Percentiles rank a stretch among this genome's conserved stretches.
Conservation (phyloP, 1,140 invertebrate genomes). For the Caenorhabditis latens region DNA sequence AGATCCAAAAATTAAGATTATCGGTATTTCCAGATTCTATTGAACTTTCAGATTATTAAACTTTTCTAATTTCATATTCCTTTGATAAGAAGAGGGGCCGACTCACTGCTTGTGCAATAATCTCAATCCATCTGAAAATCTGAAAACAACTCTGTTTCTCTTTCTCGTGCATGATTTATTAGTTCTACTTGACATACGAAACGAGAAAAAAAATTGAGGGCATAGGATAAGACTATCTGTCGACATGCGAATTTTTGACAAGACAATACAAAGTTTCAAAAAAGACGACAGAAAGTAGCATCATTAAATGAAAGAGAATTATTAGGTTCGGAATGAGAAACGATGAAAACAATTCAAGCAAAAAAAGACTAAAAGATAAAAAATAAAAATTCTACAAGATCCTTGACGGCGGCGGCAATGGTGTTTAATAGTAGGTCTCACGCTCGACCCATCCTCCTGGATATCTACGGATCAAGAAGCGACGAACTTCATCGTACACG, state of each 20-base stretch:
- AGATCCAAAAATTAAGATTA: too few relatives aligned
- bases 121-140: too few relatives aligned
- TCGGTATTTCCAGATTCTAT: too few relatives aligned
- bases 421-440: conserved; percentile 93
- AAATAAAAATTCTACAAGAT: conserved; percentile 38
- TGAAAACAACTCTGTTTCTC: too few relatives aligned
- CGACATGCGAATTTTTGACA: conserved; percentile 15
- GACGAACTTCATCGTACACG: conserved; percentile 85
- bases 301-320: conserved; percentile 35
- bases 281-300: conserved; percentile 54
- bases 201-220: conserved; percentile 10
- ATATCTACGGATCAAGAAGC: conserved; percentile 94
- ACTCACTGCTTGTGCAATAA: too few relatives aligned
- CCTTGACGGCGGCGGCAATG: neutral
- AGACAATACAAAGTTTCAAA: conserved; percentile 44
- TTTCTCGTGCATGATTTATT: conserved; percentile 39
- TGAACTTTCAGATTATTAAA: too few relatives aligned
- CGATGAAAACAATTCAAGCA: neutral
- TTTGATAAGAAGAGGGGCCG: too few relatives aligned
- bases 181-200: conserved; percentile 21
- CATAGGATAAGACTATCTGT: conserved; percentile 48
- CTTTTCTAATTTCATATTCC: too few relatives aligned
- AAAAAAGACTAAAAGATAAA: conserved; percentile 12
- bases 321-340: conserved; percentile 20
- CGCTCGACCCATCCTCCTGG: conserved; percentile 97